These are phyloP conservation scores for Eilema sororculum DNA, from an alignment of 2,888 invertebrate genomes.

Conservation along the genomic window DNA sequence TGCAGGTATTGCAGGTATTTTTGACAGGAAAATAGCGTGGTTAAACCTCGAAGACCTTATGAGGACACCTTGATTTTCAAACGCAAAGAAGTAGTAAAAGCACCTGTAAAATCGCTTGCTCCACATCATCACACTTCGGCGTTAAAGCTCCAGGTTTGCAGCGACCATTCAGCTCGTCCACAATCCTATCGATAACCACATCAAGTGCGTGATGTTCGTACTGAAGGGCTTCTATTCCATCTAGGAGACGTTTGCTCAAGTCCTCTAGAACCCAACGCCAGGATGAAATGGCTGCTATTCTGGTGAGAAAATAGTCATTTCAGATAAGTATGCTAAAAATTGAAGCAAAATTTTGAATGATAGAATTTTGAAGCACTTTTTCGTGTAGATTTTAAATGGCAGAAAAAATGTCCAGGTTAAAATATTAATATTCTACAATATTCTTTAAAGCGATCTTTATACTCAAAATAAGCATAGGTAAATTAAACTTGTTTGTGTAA, in stretches of 20 bases:
- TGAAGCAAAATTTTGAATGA: background rate
- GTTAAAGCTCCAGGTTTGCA: conserved; percentile 71
- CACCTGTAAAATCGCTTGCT: conserved; percentile 73
- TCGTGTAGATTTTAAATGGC: background rate
- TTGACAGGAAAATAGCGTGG: too few species aligned
- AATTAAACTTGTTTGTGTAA: too few species aligned
- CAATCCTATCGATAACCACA: conserved; percentile 69
- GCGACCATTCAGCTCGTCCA: conserved; percentile 64
- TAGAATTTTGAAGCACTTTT: too few species aligned
- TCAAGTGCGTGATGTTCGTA: conserved; percentile 73
- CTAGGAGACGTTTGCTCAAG: conserved; percentile 69
- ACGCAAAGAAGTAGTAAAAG: background rate
- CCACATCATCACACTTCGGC: conserved; percentile 71
- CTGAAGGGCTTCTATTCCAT: conserved; percentile 62
- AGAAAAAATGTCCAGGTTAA: too few species aligned
- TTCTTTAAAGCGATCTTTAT: too few species aligned
- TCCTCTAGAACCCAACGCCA: conserved; percentile 82
- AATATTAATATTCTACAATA: too few species aligned
- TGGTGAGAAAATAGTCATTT: conserved; percentile 30
- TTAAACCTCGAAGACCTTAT: too few species aligned
- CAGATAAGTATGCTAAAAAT: background rate
- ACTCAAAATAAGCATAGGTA: too few species aligned
- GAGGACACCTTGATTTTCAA: too few species aligned
- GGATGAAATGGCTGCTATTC: conserved; percentile 77
- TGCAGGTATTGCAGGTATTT: too few species aligned